These are phyloP conservation scores for Micromesistius poutassou DNA, from an alignment of 2,797 vertebrate species.

Conservation along the genomic window DNA sequence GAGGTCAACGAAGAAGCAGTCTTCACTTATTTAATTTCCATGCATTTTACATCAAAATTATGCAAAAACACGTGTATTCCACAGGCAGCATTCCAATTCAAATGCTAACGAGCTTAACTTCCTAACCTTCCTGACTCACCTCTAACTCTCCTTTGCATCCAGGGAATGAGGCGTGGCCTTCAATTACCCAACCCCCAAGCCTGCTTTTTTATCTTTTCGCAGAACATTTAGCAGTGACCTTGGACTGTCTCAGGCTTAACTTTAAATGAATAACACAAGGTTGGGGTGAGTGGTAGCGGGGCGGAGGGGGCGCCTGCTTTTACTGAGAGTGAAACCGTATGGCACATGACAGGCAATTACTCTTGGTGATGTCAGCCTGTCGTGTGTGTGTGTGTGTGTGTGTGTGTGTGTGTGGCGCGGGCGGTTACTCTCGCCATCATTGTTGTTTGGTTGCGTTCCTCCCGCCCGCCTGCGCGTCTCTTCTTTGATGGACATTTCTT, in stretches of 20 bases:
- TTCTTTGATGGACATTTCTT: constrained; percentile 66
- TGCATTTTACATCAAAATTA: too few relatives aligned
- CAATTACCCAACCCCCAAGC: constrained; percentile 47
- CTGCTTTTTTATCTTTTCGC: too few relatives aligned
- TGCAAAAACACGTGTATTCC: too few relatives aligned
- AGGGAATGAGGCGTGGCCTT: constrained; percentile 23
- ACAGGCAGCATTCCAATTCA: constrained; percentile 40
- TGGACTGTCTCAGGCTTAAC: constrained; percentile 51
- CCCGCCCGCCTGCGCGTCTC: constrained; percentile 31
- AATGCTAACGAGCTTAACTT: not conserved
- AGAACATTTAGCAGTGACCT: constrained; percentile 37
- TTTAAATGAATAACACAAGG: constrained; percentile 52
- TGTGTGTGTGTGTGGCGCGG: too few relatives aligned
- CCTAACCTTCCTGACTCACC: constrained; percentile 27
- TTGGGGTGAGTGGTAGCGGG: too few relatives aligned
- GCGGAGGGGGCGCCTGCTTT: constrained; percentile 38
- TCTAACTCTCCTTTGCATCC: not conserved
- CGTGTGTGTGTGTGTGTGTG: too few relatives aligned
- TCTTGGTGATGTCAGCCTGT: constrained; percentile 40
- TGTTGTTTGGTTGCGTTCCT: constrained; percentile 60
- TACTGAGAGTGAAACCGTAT: constrained; percentile 63
- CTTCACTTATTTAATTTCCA: too few relatives aligned
- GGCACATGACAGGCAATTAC: constrained; percentile 73
- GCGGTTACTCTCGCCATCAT: constrained; percentile 47
- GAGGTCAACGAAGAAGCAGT: too few relatives aligned